Evolutionary conservation across 2,888 invertebrate genomes (phyloP).

Genomic region (Zaprionus lineosus): DNA sequence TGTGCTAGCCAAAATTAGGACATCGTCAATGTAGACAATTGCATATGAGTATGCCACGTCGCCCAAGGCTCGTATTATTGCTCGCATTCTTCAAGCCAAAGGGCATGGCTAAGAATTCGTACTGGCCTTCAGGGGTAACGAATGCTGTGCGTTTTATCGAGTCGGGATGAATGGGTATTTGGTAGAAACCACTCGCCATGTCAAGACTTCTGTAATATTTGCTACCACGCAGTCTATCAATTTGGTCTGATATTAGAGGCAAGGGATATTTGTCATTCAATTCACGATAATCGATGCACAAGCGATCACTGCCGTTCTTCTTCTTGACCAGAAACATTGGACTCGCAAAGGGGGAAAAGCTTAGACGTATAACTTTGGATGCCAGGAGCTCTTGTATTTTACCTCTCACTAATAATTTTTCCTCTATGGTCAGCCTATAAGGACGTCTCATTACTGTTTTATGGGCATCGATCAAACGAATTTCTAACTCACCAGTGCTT

Average conservation of each 20-base stretch:
- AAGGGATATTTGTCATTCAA: slow-evolving; percentile 3
- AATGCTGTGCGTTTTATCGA: background rate
- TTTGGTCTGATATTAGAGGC: slow-evolving; percentile 2
- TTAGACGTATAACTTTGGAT: slow-evolving; percentile 3
- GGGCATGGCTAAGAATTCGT: background rate
- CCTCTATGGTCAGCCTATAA: too few species aligned
- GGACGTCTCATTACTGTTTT: too few species aligned
- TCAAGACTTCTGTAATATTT: background rate
- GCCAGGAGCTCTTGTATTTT: too few species aligned
- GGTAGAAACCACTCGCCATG: slow-evolving; percentile 2
- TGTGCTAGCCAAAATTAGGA: background rate
- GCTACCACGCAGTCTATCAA: background rate
- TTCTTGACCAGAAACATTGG: slow-evolving; percentile 2
- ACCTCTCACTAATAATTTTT: too few species aligned
- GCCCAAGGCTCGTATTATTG: slow-evolving; percentile 1
- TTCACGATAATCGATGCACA: background rate
- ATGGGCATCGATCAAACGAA: background rate
- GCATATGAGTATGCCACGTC: slow-evolving; percentile 1
- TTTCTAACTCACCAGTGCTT: slow-evolving; percentile 1
- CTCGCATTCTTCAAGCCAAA: background rate
- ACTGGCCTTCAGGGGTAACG: background rate
- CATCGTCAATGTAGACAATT: background rate
- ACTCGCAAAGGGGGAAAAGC: slow-evolving; percentile 1
- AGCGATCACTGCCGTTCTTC: background rate
- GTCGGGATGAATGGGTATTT: background rate